These are phyloP conservation scores for Channa striata DNA, from an alignment of 2,797 vertebrate species.

Conservation along the genomic window DNA sequence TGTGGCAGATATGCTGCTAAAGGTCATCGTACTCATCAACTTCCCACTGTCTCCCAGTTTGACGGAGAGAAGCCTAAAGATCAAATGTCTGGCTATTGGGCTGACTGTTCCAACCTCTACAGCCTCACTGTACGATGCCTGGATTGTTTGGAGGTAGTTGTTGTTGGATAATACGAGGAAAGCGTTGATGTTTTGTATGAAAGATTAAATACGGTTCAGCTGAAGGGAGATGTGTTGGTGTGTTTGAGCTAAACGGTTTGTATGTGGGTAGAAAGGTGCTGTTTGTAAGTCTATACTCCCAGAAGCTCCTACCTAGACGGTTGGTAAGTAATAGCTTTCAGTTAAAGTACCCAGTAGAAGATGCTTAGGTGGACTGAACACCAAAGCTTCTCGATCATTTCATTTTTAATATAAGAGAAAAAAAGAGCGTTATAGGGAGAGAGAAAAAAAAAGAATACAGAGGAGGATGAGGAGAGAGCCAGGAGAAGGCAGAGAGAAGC, in stretches of 20 bases:
- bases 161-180: constrained; percentile 26
- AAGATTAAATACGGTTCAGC: constrained; percentile 14
- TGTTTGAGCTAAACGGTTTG: constrained; percentile 11
- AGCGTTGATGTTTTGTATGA: constrained; percentile 24
- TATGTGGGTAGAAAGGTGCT: constrained; percentile 17
- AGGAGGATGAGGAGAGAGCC: constrained; percentile 27
- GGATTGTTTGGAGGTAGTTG: constrained; percentile 26
- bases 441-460: constrained; percentile 11
- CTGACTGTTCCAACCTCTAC: constrained; percentile 43
- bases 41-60: constrained; percentile 67
- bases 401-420: constrained; percentile 61
- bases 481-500: constrained; percentile 55
- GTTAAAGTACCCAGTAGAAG: constrained; percentile 26
- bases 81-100: constrained; percentile 63
- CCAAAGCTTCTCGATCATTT: constrained; percentile 45
- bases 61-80: constrained; percentile 72
- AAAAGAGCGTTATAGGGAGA: constrained; percentile 35
- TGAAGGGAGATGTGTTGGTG: constrained; percentile 15
- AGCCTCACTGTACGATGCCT: neutral
- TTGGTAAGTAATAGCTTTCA: constrained; percentile 36
- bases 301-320: neutral
- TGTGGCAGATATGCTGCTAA: constrained; percentile 66
- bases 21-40: constrained; percentile 76
- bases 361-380: constrained; percentile 39
- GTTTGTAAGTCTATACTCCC: constrained; percentile 10